Percentiles rank a stretch among this genome's conserved stretches.
Conservation (phyloP, 2,113 vertebrate genomes). For the Nannobrachium achirus region DNA sequence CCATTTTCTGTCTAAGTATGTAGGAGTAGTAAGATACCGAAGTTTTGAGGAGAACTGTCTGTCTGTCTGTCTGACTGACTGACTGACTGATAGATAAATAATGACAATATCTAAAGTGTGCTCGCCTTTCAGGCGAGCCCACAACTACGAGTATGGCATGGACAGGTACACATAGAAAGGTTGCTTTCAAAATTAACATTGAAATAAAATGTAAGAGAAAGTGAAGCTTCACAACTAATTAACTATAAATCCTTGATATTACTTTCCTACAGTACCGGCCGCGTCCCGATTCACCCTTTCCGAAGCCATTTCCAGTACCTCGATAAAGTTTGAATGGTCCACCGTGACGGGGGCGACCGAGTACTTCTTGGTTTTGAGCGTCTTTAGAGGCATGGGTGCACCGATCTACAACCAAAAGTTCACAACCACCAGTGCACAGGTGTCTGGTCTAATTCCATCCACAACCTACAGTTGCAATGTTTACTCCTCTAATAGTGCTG, state of each 20-base stretch:
- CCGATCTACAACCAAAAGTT: constrained; percentile 51
- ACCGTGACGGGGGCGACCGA: constrained; percentile 46
- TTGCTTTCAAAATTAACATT: neutral
- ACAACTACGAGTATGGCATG: too few species aligned
- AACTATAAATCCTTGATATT: constrained; percentile 6
- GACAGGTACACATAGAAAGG: constrained; percentile 65
- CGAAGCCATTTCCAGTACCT: constrained; percentile 72
- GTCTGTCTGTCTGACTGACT: too few species aligned
- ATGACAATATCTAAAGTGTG: too few species aligned
- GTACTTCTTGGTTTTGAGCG: constrained; percentile 69
- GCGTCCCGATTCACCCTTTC: constrained; percentile 65
- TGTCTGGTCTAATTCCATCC: constrained; percentile 59
- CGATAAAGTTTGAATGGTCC: constrained; percentile 74
- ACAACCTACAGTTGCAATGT: constrained; percentile 73
- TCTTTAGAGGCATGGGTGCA: constrained; percentile 11
- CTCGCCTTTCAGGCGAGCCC: too few species aligned
- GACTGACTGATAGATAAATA: too few species aligned
- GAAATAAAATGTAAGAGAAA: too few species aligned
- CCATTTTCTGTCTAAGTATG: too few species aligned
- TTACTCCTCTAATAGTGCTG: constrained; percentile 73
- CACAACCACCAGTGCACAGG: constrained; percentile 38
- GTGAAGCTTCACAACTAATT: neutral
- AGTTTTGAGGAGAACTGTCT: too few species aligned
- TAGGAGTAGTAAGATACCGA: too few species aligned
- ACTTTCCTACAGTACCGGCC: constrained; percentile 67